Base-by-base conservation (phyloP, 2,888 invertebrate genomes). In the Podabrus alpinus region DNA sequence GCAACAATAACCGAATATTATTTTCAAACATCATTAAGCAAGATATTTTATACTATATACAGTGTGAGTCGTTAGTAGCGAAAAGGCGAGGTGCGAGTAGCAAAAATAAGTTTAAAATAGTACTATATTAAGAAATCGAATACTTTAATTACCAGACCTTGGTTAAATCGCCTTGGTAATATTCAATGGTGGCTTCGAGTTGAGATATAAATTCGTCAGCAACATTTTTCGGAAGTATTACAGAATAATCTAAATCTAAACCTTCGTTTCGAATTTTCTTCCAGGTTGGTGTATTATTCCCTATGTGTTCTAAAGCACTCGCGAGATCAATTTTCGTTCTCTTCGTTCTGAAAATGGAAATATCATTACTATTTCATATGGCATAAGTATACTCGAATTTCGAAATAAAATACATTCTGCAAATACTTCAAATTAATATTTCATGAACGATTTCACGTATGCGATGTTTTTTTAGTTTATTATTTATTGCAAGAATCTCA, bases 131-230 rank as follows among this genome's bases (percentile, higher is more conserved):
- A n/a, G n/a, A n/a, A n/a, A n/a, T n/a, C n/a, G n/a, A n/a, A n/a
- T n/a, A n/a, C n/a, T n/a, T n/a, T n/a, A n/a, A n/a, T 45, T n/a
- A 67, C 59, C 69, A 68, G 45, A 92, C 90, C 86, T 88, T 88
- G 0, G 92, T 87, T 25, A 92, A 85, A 77, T 92, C 90, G n/a
- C 91, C 92, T 7, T 89, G 89, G 80, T 92, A 92, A 86, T 93
- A 94, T 81, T 89, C 87, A 17, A 93, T 80, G 21, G 88, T 87
- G 3, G 88, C 82, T 85, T 93, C 92, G 9, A 92, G 87, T 79
- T 89, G 87, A 60, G 82, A 79, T 68, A 91, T 86, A 70, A 92
- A 77, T 15, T 83, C 79, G 78, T 88, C 88, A 3, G 92, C 91
- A 66, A 89, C 81, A 61, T 74, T 66, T 79, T 82, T 86, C 0